Evolutionary conservation across 2,888 invertebrate genomes (phyloP), one percentile per base, ranked within the genome.

Genomic region (Erynnis tages): DNA sequence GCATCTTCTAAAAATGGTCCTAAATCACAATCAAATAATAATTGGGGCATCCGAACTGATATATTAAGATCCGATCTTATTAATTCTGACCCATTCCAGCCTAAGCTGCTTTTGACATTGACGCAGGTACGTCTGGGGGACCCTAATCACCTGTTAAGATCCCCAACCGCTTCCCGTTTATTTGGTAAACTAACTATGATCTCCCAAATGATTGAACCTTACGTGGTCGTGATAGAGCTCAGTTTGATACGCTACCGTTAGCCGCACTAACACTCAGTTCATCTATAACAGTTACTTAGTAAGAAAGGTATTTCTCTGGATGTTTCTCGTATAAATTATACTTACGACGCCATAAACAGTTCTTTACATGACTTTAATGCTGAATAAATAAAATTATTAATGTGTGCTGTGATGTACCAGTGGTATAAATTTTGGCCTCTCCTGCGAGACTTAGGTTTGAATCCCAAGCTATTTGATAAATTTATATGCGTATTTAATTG

Each of bases 81-180:
- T 43, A 50, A 34, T 46, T 37, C 37, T 17, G 35, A 27, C 32
- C 32, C 40, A 8, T 46, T 16, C n/a, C n/a, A 27, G 17, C 43
- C 43, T 25, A 50, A 55, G 56, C 52, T 61, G 44, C 55, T 59
- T 58, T 54, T 76, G 78, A 77, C 78, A 65, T 74, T 79, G 78
- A 76, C 67, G 65, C 65, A 70, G 79, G 79, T 78, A 72, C 27
- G 27, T 40, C 14, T 17, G 25, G 40, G 14, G 57, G 57, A 66
- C 61, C 61, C 66, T 54, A 55, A 54, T 64, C 69, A 66, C 66
- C 67, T 69, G 63, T 61, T 57, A 50, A 35, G 50, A 43, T 34
- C 11, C 16, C 8, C 19, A 32, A 16, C 21, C 45, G 23, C 34
- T 30, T 30, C 47, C 40, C 23, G 21, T 16, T 23, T 40, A 40